phyloP scores from a whole-genome alignment of 2,797 vertebrate species.

The Pseudochaenichthys georgianus region DNA sequence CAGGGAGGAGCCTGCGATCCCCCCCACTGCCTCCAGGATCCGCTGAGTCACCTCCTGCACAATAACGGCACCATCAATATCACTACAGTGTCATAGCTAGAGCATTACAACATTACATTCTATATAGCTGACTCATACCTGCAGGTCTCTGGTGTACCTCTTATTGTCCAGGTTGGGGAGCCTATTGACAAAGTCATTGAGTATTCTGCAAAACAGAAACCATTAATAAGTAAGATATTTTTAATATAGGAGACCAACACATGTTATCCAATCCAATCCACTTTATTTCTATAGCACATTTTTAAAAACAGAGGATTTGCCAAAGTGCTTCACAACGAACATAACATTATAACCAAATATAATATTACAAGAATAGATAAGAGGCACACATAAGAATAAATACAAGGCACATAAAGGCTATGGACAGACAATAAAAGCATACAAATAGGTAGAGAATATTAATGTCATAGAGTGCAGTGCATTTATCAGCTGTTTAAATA shows the following conservation, averaged over 20 bases:
- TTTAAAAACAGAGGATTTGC: too few species aligned
- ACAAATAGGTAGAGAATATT: too few species aligned
- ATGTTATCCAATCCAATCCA: neutral
- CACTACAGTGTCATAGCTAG: neutral
- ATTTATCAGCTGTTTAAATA: neutral
- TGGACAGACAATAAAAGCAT: too few species aligned
- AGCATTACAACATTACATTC: neutral
- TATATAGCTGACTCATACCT: constrained; percentile 82
- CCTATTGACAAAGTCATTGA: constrained; percentile 94
- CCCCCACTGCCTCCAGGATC: constrained; percentile 93
- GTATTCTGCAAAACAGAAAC: constrained; percentile 84
- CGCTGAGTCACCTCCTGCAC: constrained; percentile 95
- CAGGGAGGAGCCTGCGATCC: constrained; percentile 94
- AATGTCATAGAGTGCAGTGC: neutral
- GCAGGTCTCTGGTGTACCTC: constrained; percentile 94
- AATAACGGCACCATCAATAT: neutral
- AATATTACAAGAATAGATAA: too few species aligned
- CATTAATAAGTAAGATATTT: neutral
- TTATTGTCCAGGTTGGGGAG: constrained; percentile 94
- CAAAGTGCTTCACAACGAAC: too few species aligned
- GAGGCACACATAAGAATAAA: too few species aligned
- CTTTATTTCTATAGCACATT: too few species aligned
- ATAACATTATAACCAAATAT: too few species aligned
- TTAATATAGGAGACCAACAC: neutral
- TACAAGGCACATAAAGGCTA: too few species aligned